These are phyloP conservation scores for Bufo gargarizans DNA, from an alignment of 2,113 vertebrate genomes.

Conservation along the genomic window DNA sequence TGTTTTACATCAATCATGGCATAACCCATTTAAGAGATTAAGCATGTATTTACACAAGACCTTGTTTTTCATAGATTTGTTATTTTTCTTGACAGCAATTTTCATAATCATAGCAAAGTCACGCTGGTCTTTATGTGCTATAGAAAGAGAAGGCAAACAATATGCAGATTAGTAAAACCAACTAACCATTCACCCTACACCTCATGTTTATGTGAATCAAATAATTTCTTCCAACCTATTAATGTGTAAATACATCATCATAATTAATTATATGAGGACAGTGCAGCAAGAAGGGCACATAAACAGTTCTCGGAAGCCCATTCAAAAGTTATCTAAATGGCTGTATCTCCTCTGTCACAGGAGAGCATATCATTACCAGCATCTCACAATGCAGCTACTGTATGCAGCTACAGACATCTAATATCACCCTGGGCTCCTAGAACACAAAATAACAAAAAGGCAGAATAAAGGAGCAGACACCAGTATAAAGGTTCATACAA, in stretches of 20 bases:
- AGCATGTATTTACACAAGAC: no score
- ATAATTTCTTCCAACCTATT: no score
- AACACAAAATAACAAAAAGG: background rate
- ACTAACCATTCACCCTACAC: background rate
- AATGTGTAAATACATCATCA: background rate
- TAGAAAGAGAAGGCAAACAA: background rate
- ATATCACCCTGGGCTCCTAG: background rate
- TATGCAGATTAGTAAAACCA: no score
- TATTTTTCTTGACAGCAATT: no score
- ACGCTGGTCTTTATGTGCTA: no score
- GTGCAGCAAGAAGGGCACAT: background rate
- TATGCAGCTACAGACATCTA: background rate
- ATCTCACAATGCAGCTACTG: background rate
- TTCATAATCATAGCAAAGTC: no score
- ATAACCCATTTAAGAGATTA: no score
- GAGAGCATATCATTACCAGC: background rate
- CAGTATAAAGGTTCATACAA: no score
- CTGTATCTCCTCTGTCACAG: background rate
- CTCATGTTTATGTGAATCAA: background rate
- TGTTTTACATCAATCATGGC: no score
- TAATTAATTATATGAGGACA: conserved; percentile 20
- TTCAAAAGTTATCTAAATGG: conserved; percentile 9
- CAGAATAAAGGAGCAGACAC: background rate
- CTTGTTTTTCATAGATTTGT: no score
- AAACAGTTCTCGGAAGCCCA: background rate